phyloP scores from a whole-genome alignment of 1,140 invertebrate species.

The Anastatus disparis region DNA sequence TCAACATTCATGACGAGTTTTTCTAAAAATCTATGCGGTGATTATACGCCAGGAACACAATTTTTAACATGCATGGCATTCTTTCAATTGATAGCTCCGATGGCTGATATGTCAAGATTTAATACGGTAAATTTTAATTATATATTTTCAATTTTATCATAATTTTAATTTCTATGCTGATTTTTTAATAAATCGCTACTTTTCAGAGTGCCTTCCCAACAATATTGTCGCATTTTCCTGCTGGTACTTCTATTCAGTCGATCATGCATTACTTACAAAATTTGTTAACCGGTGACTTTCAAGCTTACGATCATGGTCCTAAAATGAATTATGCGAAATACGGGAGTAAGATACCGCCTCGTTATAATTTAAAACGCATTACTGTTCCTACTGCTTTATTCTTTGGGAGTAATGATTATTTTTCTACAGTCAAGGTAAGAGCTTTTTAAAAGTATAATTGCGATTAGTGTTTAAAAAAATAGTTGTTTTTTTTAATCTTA shows the following conservation, averaged over 20 bases:
- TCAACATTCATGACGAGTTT: neutral
- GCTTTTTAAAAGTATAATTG: no score
- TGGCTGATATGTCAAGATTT: neutral
- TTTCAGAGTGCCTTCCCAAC: neutral
- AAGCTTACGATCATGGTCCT: neutral
- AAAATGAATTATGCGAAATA: neutral
- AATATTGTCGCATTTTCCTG: neutral
- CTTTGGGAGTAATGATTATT: slow-evolving; percentile 1
- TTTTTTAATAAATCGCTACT: no score
- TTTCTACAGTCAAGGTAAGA: neutral
- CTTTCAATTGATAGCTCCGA: neutral
- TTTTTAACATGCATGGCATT: neutral
- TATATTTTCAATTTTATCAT: no score
- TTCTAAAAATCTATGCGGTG: neutral
- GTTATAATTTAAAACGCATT: neutral
- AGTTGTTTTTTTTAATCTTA: no score
- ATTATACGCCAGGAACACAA: neutral
- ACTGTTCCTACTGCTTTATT: neutral
- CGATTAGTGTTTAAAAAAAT: no score
- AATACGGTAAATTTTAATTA: neutral
- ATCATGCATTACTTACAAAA: neutral
- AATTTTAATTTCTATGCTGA: no score
- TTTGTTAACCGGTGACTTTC: neutral
- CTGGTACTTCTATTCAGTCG: neutral
- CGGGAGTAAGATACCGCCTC: neutral